These are phyloP conservation scores for Trissolcus basalis DNA, from an alignment of 1,140 invertebrate genomes.

Conservation along the genomic window DNA sequence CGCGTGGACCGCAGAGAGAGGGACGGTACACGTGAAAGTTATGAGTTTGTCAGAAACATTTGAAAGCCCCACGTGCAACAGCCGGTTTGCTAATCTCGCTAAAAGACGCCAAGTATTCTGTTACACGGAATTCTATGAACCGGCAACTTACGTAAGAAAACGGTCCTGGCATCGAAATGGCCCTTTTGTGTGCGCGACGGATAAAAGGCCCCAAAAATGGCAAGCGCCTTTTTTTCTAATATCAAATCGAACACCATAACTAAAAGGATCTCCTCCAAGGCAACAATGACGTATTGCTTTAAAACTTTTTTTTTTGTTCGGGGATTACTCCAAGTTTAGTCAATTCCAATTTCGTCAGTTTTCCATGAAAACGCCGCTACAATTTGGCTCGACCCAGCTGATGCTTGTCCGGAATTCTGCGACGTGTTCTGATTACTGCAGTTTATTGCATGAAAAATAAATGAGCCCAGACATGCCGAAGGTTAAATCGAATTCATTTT, in stretches of 20 bases:
- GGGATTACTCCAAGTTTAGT: slow-evolving; percentile 36
- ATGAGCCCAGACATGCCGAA: too few relatives aligned
- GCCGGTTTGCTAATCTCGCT: slow-evolving; percentile 63
- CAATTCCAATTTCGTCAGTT: slow-evolving; percentile 40
- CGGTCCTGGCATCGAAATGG: slow-evolving; percentile 30
- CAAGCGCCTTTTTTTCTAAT: slow-evolving; percentile 48
- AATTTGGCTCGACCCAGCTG: not conserved
- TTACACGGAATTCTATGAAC: slow-evolving; percentile 59
- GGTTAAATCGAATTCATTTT: too few relatives aligned
- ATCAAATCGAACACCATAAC: slow-evolving; percentile 49
- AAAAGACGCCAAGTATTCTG: slow-evolving; percentile 66
- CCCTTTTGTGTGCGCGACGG: slow-evolving; percentile 39
- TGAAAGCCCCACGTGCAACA: slow-evolving; percentile 38
- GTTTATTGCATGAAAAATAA: too few relatives aligned
- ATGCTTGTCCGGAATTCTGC: too few relatives aligned
- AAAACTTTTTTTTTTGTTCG: slow-evolving; percentile 45
- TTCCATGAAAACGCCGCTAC: slow-evolving; percentile 17
- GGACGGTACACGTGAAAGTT: not conserved
- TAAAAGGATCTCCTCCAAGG: slow-evolving; percentile 50
- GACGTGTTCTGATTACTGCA: too few relatives aligned
- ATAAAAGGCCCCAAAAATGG: slow-evolving; percentile 58
- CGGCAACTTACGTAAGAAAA: slow-evolving; percentile 44
- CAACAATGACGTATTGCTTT: slow-evolving; percentile 57
- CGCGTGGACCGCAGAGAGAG: too few relatives aligned
- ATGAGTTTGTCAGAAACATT: slow-evolving; percentile 16